Percentiles rank a stretch among this genome's conserved stretches.
Evolutionary conservation across 1,140 invertebrate species (phyloP).

Genomic region (Odontomachus brunneus): DNA sequence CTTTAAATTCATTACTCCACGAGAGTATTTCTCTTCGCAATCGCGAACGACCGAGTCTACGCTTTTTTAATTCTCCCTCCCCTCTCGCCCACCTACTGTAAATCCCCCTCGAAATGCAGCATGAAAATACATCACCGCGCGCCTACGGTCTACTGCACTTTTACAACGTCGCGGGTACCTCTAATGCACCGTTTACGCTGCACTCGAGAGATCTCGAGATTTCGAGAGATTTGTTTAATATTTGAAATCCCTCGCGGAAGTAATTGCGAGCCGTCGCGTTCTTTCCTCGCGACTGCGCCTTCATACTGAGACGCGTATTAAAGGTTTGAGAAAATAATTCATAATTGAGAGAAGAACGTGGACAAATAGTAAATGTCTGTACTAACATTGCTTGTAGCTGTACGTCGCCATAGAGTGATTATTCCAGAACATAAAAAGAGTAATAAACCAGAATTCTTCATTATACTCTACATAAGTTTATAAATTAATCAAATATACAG

Average conservation of each 20-base stretch:
- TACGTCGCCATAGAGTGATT: too few relatives aligned
- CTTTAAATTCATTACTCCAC: slow-evolving; percentile 37
- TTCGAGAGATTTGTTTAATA: slow-evolving; percentile 5
- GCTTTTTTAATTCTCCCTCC: neutral
- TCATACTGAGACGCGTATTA: too few relatives aligned
- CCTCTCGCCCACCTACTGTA: too few relatives aligned
- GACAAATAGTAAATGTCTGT: too few relatives aligned
- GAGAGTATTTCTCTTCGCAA: slow-evolving; percentile 8
- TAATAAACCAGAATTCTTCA: too few relatives aligned
- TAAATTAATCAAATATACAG: too few relatives aligned
- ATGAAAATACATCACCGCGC: neutral
- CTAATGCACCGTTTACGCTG: neutral
- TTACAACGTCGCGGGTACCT: neutral
- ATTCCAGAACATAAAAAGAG: too few relatives aligned
- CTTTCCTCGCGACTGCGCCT: too few relatives aligned
- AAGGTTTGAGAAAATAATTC: too few relatives aligned
- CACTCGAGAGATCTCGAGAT: neutral
- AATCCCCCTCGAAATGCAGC: slow-evolving; percentile 6
- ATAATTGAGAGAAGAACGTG: too few relatives aligned
- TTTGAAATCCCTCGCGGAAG: neutral
- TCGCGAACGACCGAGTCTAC: neutral
- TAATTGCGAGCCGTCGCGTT: neutral
- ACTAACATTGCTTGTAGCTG: too few relatives aligned
- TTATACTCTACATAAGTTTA: too few relatives aligned
- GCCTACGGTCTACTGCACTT: neutral